Evolutionary conservation across 2,113 vertebrate genomes (phyloP).

Genomic region (Ellobius talpinus): DNA sequence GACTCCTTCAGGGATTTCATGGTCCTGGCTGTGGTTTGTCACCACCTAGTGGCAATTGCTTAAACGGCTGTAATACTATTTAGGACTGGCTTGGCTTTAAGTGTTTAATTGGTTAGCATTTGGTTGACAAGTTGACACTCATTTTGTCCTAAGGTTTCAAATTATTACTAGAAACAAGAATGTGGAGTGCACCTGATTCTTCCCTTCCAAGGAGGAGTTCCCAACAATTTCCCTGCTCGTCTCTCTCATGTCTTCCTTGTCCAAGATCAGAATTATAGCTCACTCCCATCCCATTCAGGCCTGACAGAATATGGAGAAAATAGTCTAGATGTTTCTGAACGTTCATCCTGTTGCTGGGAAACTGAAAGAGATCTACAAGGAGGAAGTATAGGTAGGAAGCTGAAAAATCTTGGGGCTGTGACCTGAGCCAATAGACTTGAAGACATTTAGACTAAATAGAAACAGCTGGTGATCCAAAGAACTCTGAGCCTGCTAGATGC

Average conservation of each 20-base stretch:
- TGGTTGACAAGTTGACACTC: constrained; percentile 12
- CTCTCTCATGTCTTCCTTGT: neutral
- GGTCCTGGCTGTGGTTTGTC: constrained; percentile 20
- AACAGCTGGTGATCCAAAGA: neutral
- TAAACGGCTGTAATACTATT: neutral
- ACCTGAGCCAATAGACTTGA: neutral
- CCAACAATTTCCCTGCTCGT: neutral
- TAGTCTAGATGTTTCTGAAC: constrained; percentile 26
- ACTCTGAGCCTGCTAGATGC: too few species aligned
- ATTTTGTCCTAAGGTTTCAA: constrained; percentile 26
- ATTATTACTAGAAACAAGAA: neutral
- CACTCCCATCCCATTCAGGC: neutral
- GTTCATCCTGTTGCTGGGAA: neutral
- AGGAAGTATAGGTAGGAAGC: neutral
- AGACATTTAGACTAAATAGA: neutral
- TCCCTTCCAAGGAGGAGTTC: neutral
- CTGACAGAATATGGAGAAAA: neutral
- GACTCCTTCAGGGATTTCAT: too few species aligned
- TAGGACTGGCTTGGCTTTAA: constrained; percentile 22
- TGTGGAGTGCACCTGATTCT: neutral
- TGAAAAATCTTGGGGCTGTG: neutral
- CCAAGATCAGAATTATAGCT: neutral
- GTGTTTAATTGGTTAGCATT: neutral
- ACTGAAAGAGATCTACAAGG: neutral
- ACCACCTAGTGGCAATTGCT: constrained; percentile 67